Evolutionary conservation across 1,140 invertebrate genomes (phyloP).

Genomic region (Callitettix versicolor): DNA sequence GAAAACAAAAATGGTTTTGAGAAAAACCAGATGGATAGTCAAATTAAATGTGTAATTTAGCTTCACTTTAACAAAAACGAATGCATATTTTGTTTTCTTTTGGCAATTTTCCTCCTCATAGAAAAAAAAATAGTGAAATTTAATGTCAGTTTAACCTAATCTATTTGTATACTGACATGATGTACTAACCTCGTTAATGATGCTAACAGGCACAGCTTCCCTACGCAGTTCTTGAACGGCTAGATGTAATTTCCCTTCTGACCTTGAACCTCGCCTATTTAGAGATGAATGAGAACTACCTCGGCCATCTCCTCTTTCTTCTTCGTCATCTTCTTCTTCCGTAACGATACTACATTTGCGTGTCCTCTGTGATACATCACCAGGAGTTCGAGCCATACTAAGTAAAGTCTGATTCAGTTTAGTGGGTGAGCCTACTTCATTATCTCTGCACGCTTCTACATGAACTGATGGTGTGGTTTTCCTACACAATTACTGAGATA

Average conservation of each 20-base stretch:
- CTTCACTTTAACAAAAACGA: no score
- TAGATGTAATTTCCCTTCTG: constrained; percentile 28
- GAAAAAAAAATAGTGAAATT: no score
- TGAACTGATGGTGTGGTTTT: neutral
- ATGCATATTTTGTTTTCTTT: no score
- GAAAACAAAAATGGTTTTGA: no score
- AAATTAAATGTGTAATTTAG: no score
- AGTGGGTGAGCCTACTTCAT: neutral
- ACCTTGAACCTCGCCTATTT: constrained; percentile 29
- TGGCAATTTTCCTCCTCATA: no score
- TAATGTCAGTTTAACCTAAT: no score
- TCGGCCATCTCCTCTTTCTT: constrained; percentile 33
- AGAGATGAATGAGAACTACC: constrained; percentile 18
- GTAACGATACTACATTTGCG: constrained; percentile 81
- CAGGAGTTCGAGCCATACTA: constrained; percentile 5
- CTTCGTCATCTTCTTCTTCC: constrained; percentile 73
- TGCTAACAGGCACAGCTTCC: constrained; percentile 33
- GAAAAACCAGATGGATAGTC: no score
- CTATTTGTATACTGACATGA: no score
- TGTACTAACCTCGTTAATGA: constrained; percentile 30
- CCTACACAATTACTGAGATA: neutral
- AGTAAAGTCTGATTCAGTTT: constrained; percentile 9
- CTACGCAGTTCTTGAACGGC: constrained; percentile 24
- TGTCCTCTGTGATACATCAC: constrained; percentile 35
- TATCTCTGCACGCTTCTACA: constrained; percentile 12